These are phyloP conservation scores for Antechinus stuartii DNA, from an alignment of 2,113 vertebrate species.

Conservation along the genomic window DNA sequence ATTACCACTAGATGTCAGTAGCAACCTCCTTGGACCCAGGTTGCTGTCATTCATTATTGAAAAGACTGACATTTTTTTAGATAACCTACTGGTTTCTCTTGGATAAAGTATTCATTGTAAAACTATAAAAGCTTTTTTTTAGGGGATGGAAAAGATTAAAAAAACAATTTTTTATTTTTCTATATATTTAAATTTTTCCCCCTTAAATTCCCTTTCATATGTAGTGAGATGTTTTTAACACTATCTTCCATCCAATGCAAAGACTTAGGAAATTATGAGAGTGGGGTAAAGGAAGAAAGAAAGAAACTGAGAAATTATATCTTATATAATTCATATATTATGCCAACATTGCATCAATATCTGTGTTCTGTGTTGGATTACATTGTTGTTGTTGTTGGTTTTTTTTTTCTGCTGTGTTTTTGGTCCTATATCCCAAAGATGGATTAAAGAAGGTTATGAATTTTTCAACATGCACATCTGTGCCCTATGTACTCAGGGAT, in stretches of 20 bases:
- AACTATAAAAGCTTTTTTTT: constrained; percentile 25
- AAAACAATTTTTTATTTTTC: neutral
- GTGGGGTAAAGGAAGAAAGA: neutral
- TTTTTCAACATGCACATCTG: constrained; percentile 60
- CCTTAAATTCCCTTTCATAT: neutral
- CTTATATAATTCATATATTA: constrained; percentile 24
- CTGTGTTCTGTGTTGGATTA: constrained; percentile 19
- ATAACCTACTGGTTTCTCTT: neutral
- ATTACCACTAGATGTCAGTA: constrained; percentile 86
- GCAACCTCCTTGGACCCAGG: constrained; percentile 75
- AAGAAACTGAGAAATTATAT: constrained; percentile 4
- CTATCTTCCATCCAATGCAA: neutral
- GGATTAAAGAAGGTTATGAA: constrained; percentile 33
- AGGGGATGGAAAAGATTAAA: neutral
- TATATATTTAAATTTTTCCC: neutral
- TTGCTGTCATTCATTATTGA: constrained; percentile 37
- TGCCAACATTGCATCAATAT: neutral
- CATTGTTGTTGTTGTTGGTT: neutral
- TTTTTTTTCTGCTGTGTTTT: constrained; percentile 2
- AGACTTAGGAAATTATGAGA: neutral
- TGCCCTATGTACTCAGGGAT: constrained; percentile 52
- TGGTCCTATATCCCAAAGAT: constrained; percentile 1
- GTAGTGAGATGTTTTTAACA: neutral
- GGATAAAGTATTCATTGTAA: neutral
- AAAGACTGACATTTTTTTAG: constrained; percentile 63